phyloP scores from a whole-genome alignment of 2,888 invertebrate genomes.

The Ormyrus labotus region DNA sequence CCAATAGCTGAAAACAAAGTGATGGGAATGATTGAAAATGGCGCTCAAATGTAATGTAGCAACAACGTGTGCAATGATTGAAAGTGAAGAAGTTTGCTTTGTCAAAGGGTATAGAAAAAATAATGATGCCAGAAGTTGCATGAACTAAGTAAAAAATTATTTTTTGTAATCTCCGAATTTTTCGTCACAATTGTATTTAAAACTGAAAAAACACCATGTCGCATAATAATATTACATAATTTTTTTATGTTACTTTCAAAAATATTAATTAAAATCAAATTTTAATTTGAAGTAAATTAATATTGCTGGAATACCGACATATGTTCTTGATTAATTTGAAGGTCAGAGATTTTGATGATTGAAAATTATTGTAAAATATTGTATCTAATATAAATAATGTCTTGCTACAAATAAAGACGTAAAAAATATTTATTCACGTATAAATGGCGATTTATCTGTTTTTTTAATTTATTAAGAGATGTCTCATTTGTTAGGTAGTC shows the following conservation, averaged over 20 bases:
- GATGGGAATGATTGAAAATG: constrained; percentile 39
- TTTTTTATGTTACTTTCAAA: constrained; percentile 23
- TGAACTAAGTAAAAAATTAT: constrained; percentile 62
- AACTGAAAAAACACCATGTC: constrained; percentile 41
- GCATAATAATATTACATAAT: constrained; percentile 33
- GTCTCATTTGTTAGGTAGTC: too few relatives aligned
- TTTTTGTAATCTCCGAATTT: constrained; percentile 63
- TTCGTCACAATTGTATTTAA: constrained; percentile 41
- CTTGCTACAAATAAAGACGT: constrained; percentile 70
- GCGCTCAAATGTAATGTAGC: constrained; percentile 11
- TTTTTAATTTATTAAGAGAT: not conserved
- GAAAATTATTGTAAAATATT: constrained; percentile 66
- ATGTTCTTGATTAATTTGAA: not conserved
- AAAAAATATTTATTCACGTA: constrained; percentile 72
- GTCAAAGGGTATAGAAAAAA: not conserved
- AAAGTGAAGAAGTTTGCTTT: constrained; percentile 24
- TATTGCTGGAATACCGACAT: not conserved
- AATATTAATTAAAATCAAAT: not conserved
- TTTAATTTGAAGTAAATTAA: not conserved
- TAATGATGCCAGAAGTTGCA: constrained; percentile 37
- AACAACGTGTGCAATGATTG: constrained; percentile 19
- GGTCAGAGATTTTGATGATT: constrained; percentile 2
- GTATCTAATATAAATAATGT: constrained; percentile 69
- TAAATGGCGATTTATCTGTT: constrained; percentile 15
- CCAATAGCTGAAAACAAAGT: constrained; percentile 68